Conservation (phyloP, 2,888 invertebrate genomes). For the Drosophila bunnanda region DNA sequence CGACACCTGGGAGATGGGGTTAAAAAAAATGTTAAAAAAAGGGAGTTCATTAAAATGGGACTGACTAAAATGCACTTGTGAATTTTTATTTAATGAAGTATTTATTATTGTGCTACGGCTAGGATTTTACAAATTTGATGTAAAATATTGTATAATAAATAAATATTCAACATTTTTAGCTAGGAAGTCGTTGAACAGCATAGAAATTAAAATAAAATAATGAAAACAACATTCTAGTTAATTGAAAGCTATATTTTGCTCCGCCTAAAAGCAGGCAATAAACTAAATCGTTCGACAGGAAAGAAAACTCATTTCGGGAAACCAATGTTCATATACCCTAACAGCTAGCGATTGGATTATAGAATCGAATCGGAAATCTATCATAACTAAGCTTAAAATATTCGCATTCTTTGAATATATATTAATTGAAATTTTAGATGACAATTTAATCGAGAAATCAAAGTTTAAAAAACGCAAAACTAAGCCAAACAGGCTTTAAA, state of each 20-base stretch:
- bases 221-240: neutral
- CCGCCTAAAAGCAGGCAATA: neutral
- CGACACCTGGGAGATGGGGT: neutral
- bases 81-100: slow-evolving; percentile 9
- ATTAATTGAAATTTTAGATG: no score
- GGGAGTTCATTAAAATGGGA: neutral
- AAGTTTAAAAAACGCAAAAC: no score
- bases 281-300: no score
- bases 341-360: no score
- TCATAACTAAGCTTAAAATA: no score
- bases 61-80: slow-evolving; percentile 1
- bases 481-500: no score
- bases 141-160: neutral
- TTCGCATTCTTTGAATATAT: no score
- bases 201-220: neutral
- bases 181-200: neutral
- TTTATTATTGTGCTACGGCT: neutral
- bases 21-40: no score
- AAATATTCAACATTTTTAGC: neutral
- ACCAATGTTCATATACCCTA: no score
- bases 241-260: neutral
- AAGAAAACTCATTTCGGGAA: no score
- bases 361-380: no score
- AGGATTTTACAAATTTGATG: neutral
- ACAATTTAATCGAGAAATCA: no score